phyloP scores from a whole-genome alignment of 1,140 invertebrate genomes.

The Temnothorax nylanderi region DNA sequence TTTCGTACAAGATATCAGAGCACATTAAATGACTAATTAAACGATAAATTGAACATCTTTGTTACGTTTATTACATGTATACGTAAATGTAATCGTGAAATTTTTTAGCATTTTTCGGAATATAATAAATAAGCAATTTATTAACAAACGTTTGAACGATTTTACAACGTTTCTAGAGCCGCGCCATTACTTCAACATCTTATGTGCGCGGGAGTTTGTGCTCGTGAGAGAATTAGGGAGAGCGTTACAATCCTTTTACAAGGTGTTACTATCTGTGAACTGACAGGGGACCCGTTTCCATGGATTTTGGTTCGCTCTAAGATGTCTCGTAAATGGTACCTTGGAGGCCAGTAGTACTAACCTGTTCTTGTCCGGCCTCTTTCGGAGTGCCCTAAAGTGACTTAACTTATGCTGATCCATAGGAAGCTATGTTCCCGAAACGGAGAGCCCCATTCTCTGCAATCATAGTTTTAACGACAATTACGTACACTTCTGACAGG shows the following conservation, averaged over 20 bases:
- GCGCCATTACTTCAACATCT: neutral
- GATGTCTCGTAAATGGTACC: constrained; percentile 60
- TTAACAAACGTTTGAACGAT: neutral
- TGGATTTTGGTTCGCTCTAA: constrained; percentile 66
- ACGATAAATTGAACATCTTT: neutral
- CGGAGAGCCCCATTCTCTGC: neutral
- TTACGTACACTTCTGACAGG: constrained; percentile 26
- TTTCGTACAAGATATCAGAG: neutral
- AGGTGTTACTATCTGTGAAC: constrained; percentile 58
- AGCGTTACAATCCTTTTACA: constrained; percentile 48
- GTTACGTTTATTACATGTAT: neutral
- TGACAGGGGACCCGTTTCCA: constrained; percentile 63
- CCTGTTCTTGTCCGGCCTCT: constrained; percentile 58
- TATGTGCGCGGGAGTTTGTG: neutral
- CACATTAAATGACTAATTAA: constrained; percentile 2
- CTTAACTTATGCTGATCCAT: constrained; percentile 63
- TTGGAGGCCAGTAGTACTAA: constrained; percentile 62
- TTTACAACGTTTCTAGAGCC: neutral
- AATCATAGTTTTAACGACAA: constrained; percentile 54
- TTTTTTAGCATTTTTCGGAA: neutral
- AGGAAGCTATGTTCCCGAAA: constrained; percentile 43
- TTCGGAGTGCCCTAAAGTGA: constrained; percentile 58
- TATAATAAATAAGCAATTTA: neutral
- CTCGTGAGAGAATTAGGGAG: constrained; percentile 23
- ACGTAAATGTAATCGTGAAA: neutral